phyloP scores from a whole-genome alignment of 2,113 vertebrate genomes.

The Solea senegalensis region DNA sequence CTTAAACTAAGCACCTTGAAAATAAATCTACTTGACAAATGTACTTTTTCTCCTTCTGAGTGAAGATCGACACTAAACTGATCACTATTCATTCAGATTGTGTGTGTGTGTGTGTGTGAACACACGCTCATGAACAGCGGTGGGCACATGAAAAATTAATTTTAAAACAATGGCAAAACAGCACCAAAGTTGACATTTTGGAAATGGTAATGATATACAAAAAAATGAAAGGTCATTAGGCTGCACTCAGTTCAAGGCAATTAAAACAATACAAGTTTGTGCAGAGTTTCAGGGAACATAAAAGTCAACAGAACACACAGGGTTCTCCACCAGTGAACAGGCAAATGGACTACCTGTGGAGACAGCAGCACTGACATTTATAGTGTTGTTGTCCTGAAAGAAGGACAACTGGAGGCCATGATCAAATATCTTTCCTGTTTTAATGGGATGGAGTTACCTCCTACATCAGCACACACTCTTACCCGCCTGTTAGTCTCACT shows the following conservation, averaged over 20 bases:
- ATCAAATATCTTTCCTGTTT: slow-evolving; percentile 60
- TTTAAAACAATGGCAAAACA: neutral
- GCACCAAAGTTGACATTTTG: slow-evolving; percentile 3
- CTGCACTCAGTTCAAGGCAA: neutral
- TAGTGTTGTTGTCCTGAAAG: slow-evolving; percentile 40
- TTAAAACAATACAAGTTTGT: slow-evolving; percentile 11
- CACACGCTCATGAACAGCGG: neutral
- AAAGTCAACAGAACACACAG: slow-evolving; percentile 13
- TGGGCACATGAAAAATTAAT: neutral
- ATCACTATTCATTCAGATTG: no score
- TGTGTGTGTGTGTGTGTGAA: neutral
- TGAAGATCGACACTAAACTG: no score
- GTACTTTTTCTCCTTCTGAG: no score
- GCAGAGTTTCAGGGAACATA: neutral
- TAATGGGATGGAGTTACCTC: slow-evolving; percentile 59
- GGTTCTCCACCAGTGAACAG: slow-evolving; percentile 25
- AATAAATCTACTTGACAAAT: no score
- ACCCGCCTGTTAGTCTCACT: slow-evolving; percentile 66
- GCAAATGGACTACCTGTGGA: slow-evolving; percentile 36
- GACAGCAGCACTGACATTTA: slow-evolving; percentile 29
- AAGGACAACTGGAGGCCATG: slow-evolving; percentile 54
- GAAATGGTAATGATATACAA: slow-evolving; percentile 10
- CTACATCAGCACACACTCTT: slow-evolving; percentile 65
- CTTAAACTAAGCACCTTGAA: no score
- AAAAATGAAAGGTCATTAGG: slow-evolving; percentile 8